A percentile compares a stretch with the other conserved stretches of the same genome.
Conservation (phyloP, 1,140 invertebrate genomes). For the Eumeta japonica region DNA sequence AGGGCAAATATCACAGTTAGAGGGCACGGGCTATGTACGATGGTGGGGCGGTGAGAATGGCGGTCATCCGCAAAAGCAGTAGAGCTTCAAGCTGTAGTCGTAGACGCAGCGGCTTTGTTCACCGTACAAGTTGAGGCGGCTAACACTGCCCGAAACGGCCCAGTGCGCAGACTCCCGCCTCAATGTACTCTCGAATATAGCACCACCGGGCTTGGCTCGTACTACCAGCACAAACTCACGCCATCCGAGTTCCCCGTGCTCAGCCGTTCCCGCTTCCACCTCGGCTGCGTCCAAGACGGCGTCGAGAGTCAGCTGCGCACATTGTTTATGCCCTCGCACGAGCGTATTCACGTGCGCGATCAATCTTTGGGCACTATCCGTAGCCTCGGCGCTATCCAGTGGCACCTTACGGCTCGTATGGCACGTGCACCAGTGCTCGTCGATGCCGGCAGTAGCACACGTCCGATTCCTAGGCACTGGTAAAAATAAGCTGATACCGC, state of each 20-base stretch:
- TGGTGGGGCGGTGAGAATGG: no score
- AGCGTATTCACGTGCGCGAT: conserved; percentile 65
- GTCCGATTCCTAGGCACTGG: conserved; percentile 70
- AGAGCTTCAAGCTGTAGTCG: conserved; percentile 72
- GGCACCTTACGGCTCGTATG: conserved; percentile 59
- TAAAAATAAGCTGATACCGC: conserved; percentile 75
- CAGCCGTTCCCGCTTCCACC: conserved; percentile 34
- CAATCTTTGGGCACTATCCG: conserved; percentile 58
- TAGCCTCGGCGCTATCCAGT: conserved; percentile 46
- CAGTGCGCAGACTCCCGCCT: conserved; percentile 39
- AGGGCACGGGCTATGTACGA: no score
- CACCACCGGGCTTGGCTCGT: conserved; percentile 66
- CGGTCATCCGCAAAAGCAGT: conserved; percentile 66
- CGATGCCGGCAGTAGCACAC: conserved; percentile 73
- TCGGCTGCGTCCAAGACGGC: conserved; percentile 59
- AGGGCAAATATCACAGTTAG: no score
- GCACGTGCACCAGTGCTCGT: conserved; percentile 83
- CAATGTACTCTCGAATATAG: conserved; percentile 75
- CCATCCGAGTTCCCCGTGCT: conserved; percentile 39
- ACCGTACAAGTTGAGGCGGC: conserved; percentile 79
- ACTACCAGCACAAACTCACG: conserved; percentile 68
- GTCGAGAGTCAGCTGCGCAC: conserved; percentile 58
- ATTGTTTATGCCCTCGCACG: conserved; percentile 61
- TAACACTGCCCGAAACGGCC: conserved; percentile 66
- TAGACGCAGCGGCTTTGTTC: conserved; percentile 76